These are phyloP conservation scores for Liodrosophila aerea DNA, from an alignment of 2,888 invertebrate genomes.

Conservation along the genomic window DNA sequence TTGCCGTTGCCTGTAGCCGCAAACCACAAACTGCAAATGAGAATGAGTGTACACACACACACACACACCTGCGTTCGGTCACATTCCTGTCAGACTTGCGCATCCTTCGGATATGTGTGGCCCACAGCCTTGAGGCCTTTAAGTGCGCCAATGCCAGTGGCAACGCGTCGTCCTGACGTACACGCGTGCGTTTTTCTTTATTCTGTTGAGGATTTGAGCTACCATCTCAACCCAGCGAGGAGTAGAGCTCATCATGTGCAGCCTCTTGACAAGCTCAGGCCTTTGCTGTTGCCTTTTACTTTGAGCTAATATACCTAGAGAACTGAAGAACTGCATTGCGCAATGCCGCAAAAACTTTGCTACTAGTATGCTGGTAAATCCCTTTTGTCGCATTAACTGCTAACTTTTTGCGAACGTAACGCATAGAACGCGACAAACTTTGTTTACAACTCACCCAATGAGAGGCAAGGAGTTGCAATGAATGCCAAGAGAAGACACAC, in stretches of 20 bases:
- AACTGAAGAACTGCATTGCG: constrained; percentile 59
- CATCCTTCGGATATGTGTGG: constrained; percentile 28
- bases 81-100: constrained; percentile 10
- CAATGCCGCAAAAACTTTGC: constrained; percentile 66
- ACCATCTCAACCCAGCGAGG: constrained; percentile 23
- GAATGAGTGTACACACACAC: constrained; percentile 22
- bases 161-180: no score
- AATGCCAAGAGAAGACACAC: constrained; percentile 12
- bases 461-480: constrained; percentile 3
- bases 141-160: constrained; percentile 69
- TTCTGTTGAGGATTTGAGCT: constrained; percentile 49
- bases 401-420: constrained; percentile 55
- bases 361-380: constrained; percentile 59
- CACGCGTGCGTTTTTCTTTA: constrained; percentile 74
- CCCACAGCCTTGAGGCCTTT: constrained; percentile 58
- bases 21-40: constrained; percentile 56
- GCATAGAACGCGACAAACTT: constrained; percentile 68
- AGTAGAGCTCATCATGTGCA: constrained; percentile 41
- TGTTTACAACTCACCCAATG: constrained; percentile 66
- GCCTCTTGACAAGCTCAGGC: constrained; percentile 17
- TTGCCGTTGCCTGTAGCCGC: constrained; percentile 45
- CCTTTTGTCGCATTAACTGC: constrained; percentile 76
- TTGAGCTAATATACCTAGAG: constrained; percentile 53
- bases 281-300: constrained; percentile 27
- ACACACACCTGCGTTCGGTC: constrained; percentile 4